These are phyloP conservation scores for Drosophila kohkoa DNA, from an alignment of 1,140 invertebrate species.

Conservation along the genomic window DNA sequence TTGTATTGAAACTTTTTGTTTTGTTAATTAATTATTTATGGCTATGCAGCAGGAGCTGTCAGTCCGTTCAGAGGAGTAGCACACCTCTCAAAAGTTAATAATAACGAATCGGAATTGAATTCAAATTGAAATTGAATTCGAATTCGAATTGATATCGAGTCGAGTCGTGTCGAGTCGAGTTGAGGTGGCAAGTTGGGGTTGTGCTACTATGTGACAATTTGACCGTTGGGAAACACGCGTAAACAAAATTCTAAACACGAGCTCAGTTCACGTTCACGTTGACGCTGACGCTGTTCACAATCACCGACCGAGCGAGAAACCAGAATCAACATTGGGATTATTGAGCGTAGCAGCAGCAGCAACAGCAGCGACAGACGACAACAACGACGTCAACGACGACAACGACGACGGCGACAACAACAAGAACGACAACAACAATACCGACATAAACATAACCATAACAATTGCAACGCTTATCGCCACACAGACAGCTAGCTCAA, in stretches of 20 bases:
- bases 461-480: conserved; percentile 53
- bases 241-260: conserved; percentile 48
- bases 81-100: conserved; percentile 6
- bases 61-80: not conserved
- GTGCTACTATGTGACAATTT: conserved; percentile 32
- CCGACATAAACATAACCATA: conserved; percentile 57
- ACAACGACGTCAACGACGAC: conserved; percentile 45
- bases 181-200: conserved; percentile 6
- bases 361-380: conserved; percentile 33
- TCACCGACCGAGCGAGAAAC: conserved; percentile 59
- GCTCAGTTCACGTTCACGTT: conserved; percentile 53
- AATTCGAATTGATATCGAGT: conserved; percentile 1
- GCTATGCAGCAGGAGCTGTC: not conserved
- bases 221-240: conserved; percentile 32
- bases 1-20: conserved; percentile 7
- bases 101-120: not conserved
- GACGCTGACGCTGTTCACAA: conserved; percentile 28
- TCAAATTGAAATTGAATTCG: not conserved
- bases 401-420: conserved; percentile 32
- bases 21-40: conserved; percentile 1
- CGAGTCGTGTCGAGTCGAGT: not conserved
- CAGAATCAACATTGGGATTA: conserved; percentile 70
- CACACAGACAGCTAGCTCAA: conserved; percentile 33
- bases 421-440: conserved; percentile 39
- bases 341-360: conserved; percentile 44